Base-by-base conservation (phyloP, 2,797 vertebrate species). In the Protosalanx chinensis region DNA sequence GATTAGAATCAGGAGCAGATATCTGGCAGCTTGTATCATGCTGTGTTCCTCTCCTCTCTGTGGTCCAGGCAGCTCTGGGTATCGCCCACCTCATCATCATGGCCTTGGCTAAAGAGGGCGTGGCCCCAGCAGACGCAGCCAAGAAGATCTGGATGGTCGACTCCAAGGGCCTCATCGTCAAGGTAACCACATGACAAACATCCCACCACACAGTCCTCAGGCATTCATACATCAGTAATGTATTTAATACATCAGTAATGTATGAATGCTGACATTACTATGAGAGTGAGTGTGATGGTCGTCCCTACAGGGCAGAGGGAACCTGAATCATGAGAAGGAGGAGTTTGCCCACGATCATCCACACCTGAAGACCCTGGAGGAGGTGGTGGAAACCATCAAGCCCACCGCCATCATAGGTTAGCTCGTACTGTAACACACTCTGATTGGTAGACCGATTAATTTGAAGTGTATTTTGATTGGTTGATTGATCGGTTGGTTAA, bases 101-200 rank as follows among this genome's bases (percentile, higher is more conserved):
- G 97, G 97, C 97, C n/a, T 93, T 99, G 93, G 92, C 94, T 72
- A 98, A 98, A 84, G 95, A 97, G 85, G 96, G 96, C 0, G 7
- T 94, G 62, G 68, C 89, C 58, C 90, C 85, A 79, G 89, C 90
- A 75, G 95, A 98, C 56, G 97, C 97, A 16, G 84, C 87, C 7
- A 95, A 92, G 84, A 97, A 88, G 90, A 97, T 99, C 88, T 98
- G 96, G 96, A 97, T 99, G 97, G 95, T 99, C 74, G 97, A 99
- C 81, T 98, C 97, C 41, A 98, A 91, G 80, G 97, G 97, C 64
- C 94, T 99, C 69, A 96, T 98, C 72, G 96, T 97, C 12, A 98
- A 98, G 95, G 97, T 98, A 91, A 80, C 2, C 16, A 23, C 18
- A 65, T 56, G 23, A 35, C 5, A 8, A 58, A 27, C 20, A 41